Base-by-base conservation (phyloP, 2,888 invertebrate species). In the Lordiphosa fenestrarum region DNA sequence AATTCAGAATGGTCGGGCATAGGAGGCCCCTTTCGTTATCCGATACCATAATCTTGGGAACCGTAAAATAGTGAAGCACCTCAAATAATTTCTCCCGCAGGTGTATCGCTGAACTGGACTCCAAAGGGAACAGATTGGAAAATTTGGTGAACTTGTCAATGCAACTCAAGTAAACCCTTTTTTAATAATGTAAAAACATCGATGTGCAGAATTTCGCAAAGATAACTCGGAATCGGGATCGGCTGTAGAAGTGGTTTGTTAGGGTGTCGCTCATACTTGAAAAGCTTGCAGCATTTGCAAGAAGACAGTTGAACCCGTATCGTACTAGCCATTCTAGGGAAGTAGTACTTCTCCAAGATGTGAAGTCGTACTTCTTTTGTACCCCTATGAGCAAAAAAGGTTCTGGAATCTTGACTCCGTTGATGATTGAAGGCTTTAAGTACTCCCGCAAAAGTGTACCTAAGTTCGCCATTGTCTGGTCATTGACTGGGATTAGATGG, bases 311-410 rank as follows among this genome's bases (percentile, higher is more conserved):
- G 52, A 0, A n/a, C n/a, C 3, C 52, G 51, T 21, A 53, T 47
- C 12, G 13, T 38, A 15, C 44, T 51, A 4, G 25, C 3, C 46
- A 52, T 57, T 13, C 12, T 37, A 2, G 37, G 44, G 30, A 57
- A 47, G 23, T 57, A 57, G 12, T 23, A 57, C 30, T 30, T 40
- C 19, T 57, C 52, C 9, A 56, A 10, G 4, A 56, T 44, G 33
- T 51, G 50, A 6, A 25, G 9, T 2, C 40, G 30, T 4, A 40
- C 35, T 33, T 53, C 47, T 21, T 35, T 4, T 9, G 53, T 13
- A 7, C 44, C 38, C 30, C 38, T 53, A 30, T 53, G 53, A 15
- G 52, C 51, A 13, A 21, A 39, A n/a, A n/a, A n/a, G n/a, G n/a
- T n/a, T n/a, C n/a, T n/a, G n/a, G n/a, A n/a, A n/a, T n/a, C n/a